Evolutionary conservation across 2,797 vertebrate genomes (phyloP).

Genomic region (Meda fulgida): DNA sequence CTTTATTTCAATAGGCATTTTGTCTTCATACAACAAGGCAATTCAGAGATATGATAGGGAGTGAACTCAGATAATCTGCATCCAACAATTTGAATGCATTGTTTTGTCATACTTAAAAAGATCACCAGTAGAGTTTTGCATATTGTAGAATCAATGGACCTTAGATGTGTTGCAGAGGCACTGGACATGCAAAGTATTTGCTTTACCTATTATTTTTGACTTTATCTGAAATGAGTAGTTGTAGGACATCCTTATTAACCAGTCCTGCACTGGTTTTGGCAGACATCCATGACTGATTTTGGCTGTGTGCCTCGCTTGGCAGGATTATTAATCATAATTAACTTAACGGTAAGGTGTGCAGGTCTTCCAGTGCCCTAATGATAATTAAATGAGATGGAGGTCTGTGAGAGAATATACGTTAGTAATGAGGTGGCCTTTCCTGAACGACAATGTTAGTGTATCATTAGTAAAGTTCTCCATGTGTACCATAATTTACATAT

Average conservation of each 20-base stretch:
- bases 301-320: slow-evolving; percentile 58
- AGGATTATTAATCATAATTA: slow-evolving; percentile 61
- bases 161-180: background rate
- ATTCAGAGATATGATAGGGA: background rate
- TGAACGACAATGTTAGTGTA: slow-evolving; percentile 1
- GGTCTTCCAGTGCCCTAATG: slow-evolving; percentile 49
- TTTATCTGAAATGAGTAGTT: slow-evolving; percentile 65
- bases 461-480: slow-evolving; percentile 19
- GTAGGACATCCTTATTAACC: slow-evolving; percentile 66
- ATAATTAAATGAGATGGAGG: slow-evolving; percentile 63
- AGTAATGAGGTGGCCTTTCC: slow-evolving; percentile 39
- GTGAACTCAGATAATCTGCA: background rate
- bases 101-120: background rate
- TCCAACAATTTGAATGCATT: background rate
- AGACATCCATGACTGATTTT: slow-evolving; percentile 61
- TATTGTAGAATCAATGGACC: background rate
- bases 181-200: slow-evolving; percentile 45
- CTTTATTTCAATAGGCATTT: background rate
- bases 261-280: slow-evolving; percentile 56
- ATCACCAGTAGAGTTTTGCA: background rate
- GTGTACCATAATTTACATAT: background rate
- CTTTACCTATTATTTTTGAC: slow-evolving; percentile 54
- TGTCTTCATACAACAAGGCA: background rate
- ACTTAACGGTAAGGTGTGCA: slow-evolving; percentile 37
- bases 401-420: slow-evolving; percentile 26